Percentiles rank a stretch among this genome's conserved stretches.
These are phyloP conservation scores for Lutra lutra DNA, from an alignment of 2,797 vertebrate species.

Conservation along the genomic window DNA sequence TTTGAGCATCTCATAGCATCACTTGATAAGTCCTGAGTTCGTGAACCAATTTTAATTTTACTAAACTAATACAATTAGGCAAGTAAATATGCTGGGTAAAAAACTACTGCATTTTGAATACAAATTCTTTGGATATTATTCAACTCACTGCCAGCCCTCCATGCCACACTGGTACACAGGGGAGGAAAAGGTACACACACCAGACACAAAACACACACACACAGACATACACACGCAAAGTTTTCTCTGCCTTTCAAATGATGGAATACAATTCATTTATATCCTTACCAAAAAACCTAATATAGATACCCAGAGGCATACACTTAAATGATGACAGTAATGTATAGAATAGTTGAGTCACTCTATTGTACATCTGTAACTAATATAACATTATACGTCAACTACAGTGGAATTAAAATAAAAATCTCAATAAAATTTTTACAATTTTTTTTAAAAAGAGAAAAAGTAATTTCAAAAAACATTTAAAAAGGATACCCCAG, in stretches of 20 bases:
- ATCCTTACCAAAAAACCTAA: neutral
- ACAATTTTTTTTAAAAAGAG: neutral
- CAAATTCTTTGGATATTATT: conserved; percentile 10
- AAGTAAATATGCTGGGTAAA: conserved; percentile 34
- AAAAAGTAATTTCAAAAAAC: neutral
- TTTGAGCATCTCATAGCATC: neutral
- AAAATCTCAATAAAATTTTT: neutral
- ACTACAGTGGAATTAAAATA: neutral
- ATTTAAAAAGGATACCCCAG: neutral
- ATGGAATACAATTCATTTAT: neutral
- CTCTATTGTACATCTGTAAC: neutral
- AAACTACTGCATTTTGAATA: neutral
- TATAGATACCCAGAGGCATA: neutral
- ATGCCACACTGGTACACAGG: neutral
- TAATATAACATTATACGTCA: neutral
- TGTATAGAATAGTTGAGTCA: neutral
- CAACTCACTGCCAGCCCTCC: neutral
- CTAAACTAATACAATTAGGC: conserved; percentile 59
- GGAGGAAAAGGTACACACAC: neutral
- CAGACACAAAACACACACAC: neutral
- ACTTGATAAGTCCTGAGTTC: neutral
- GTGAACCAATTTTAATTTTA: conserved; percentile 40
- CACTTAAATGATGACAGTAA: neutral
- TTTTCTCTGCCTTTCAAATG: conserved; percentile 9
- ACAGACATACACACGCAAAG: neutral